Conservation (phyloP, 2,888 invertebrate genomes). For the Griposia aprilina region DNA sequence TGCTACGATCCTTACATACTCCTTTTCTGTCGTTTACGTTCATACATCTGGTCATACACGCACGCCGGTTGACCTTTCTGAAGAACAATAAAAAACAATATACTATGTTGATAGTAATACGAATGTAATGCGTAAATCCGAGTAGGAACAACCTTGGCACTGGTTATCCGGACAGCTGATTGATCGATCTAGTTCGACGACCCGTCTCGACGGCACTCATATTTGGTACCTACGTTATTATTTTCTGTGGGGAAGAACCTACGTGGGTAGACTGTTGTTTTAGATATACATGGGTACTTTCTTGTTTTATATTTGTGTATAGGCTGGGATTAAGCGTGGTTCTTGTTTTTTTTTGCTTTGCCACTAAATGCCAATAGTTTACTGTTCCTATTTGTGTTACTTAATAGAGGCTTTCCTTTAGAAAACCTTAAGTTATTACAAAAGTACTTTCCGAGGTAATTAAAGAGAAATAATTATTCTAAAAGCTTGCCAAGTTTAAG, state of each 20-base stretch:
- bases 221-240: conserved; percentile 28
- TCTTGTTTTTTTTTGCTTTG: neutral
- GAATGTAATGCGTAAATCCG: neutral
- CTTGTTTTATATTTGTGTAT: neutral
- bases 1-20: too few species aligned
- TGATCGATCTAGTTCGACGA: conserved; percentile 45
- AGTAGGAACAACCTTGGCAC: conserved; percentile 3
- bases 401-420: neutral
- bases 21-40: too few species aligned
- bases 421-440: neutral
- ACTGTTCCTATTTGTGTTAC: neutral
- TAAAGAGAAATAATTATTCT: neutral
- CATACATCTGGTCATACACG: too few species aligned
- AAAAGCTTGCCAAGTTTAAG: neutral
- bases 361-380: neutral
- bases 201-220: conserved; percentile 11
- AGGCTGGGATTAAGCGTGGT: neutral
- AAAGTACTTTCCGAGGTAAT: neutral
- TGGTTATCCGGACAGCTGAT: conserved; percentile 34
- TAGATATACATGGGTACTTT: neutral
- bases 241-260: conserved; percentile 13
- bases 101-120: too few species aligned
- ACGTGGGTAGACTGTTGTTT: neutral
- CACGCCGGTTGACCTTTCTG: too few species aligned
- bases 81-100: too few species aligned